A percentile compares a stretch with the other conserved stretches of the same genome.
Conservation (phyloP, 2,113 vertebrate species). For the Scophthalmus maximus region DNA sequence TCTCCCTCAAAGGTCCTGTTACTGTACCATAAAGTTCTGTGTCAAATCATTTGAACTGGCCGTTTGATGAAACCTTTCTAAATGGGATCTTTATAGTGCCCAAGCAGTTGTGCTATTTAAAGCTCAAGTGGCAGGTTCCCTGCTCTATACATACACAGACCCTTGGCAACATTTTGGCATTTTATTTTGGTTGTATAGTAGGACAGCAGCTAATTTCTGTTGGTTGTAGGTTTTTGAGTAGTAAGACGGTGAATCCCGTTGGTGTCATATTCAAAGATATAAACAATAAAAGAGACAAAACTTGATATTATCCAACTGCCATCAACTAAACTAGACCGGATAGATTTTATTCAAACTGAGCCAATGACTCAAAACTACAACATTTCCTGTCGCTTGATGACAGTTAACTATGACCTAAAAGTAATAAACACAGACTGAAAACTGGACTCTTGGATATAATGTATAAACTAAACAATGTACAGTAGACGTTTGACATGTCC, state of each 20-base stretch:
- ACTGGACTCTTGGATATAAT: neutral
- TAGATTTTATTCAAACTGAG: neutral
- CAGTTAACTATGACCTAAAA: neutral
- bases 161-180: slow-evolving; percentile 1
- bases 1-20: slow-evolving; percentile 21
- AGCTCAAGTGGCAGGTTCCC: slow-evolving; percentile 34
- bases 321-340: neutral
- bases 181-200: neutral
- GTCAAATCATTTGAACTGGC: slow-evolving; percentile 34
- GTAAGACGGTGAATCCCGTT: too few species aligned
- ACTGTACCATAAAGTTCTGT: slow-evolving; percentile 10
- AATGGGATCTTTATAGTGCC: slow-evolving; percentile 30
- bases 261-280: too few species aligned
- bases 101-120: slow-evolving; percentile 36
- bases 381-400: slow-evolving; percentile 1
- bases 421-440: neutral
- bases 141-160: slow-evolving; percentile 10
- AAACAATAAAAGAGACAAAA: too few species aligned
- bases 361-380: neutral
- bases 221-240: neutral
- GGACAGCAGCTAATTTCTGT: neutral
- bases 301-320: too few species aligned
- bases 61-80: slow-evolving; percentile 19
- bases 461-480: slow-evolving; percentile 3
- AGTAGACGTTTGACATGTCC: neutral